Evolutionary conservation across 2,888 invertebrate genomes (phyloP).

Genomic region (Altica lythri): DNA sequence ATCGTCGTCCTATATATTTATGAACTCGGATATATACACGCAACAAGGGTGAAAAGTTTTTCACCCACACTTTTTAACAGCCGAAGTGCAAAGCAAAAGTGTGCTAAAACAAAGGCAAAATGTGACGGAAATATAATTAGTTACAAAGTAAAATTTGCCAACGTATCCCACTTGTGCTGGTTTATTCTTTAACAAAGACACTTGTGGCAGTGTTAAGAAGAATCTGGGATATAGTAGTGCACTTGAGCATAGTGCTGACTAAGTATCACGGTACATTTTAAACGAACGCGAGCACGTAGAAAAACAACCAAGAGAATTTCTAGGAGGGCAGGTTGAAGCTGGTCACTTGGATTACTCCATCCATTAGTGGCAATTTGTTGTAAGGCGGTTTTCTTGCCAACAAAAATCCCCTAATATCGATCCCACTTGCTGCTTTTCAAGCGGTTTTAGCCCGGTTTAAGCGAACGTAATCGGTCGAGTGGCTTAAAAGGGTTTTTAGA

Average conservation of each 20-base stretch:
- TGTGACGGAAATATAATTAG: constrained; percentile 34
- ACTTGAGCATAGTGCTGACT: constrained; percentile 43
- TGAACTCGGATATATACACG: no score
- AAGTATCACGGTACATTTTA: constrained; percentile 39
- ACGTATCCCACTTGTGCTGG: constrained; percentile 36
- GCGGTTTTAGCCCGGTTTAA: constrained; percentile 17
- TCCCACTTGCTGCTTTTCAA: constrained; percentile 29
- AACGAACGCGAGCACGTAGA: constrained; percentile 29
- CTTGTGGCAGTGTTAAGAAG: constrained; percentile 37
- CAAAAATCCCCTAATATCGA: constrained; percentile 36
- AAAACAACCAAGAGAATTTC: neutral
- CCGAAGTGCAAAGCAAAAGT: constrained; percentile 15
- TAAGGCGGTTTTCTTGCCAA: constrained; percentile 28
- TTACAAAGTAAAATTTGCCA: constrained; percentile 34
- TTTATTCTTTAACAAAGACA: constrained; percentile 41
- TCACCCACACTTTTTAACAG: constrained; percentile 12
- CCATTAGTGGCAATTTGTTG: constrained; percentile 46
- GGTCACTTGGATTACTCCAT: constrained; percentile 36
- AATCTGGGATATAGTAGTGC: constrained; percentile 37
- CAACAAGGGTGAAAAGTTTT: constrained; percentile 1
- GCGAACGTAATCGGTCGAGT: neutral
- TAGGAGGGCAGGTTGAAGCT: neutral
- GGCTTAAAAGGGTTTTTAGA: no score
- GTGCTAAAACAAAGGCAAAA: constrained; percentile 23
- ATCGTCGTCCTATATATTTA: no score